These are phyloP conservation scores for Montipora capricornis DNA, from an alignment of 64 coral and sea anemone species.

Conservation along the genomic window DNA sequence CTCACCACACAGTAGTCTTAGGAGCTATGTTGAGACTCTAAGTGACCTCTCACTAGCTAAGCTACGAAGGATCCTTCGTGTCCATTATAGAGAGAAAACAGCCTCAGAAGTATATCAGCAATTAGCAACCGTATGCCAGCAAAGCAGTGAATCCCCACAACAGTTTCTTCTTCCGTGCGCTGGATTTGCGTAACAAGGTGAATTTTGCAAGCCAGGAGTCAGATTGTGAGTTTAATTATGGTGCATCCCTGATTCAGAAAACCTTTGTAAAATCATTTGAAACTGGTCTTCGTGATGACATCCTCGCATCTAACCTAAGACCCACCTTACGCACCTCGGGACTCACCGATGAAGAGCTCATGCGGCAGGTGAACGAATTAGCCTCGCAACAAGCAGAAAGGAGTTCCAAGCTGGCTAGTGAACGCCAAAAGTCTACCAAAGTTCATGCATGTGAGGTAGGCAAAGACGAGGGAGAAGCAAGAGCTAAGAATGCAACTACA, in stretches of 20 bases:
- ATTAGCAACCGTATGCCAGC: constrained; percentile 49
- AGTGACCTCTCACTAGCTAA: constrained; percentile 48
- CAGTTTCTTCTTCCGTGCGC: constrained; percentile 40
- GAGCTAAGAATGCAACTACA: not conserved
- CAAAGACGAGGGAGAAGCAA: not conserved
- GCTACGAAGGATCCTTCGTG: constrained; percentile 42
- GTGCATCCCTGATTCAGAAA: constrained; percentile 48
- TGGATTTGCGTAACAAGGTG: constrained; percentile 68
- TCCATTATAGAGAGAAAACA: constrained; percentile 40
- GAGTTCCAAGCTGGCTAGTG: constrained; percentile 27
- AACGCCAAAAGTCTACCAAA: constrained; percentile 24
- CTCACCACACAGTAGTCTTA: constrained; percentile 46
- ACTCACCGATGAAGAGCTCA: constrained; percentile 55
- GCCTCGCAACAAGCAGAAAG: constrained; percentile 43
- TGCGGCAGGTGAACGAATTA: constrained; percentile 63
- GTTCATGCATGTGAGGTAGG: constrained; percentile 11
- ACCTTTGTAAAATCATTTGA: constrained; percentile 53
- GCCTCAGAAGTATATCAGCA: constrained; percentile 62
- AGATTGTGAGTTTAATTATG: constrained; percentile 36
- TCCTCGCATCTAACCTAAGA: constrained; percentile 55
- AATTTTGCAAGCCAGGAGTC: constrained; percentile 41
- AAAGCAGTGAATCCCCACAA: constrained; percentile 41
- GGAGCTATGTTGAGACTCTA: constrained; percentile 41
- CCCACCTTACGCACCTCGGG: not conserved
- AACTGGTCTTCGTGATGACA: constrained; percentile 45